Base-by-base conservation (phyloP, 2,797 vertebrate species). In the Gila robusta region DNA sequence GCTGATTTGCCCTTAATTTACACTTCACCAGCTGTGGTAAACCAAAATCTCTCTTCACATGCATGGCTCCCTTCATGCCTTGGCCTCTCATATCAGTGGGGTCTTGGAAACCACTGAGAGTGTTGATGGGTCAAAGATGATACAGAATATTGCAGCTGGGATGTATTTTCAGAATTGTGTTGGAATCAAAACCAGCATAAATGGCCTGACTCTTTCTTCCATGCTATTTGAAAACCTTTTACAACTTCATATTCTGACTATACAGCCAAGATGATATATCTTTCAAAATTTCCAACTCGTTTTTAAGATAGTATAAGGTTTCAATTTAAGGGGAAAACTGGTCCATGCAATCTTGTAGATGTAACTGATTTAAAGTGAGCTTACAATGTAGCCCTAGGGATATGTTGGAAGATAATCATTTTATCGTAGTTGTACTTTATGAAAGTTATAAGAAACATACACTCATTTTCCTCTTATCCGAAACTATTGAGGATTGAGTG, bases 1-100 rank as follows among this genome's bases (percentile, higher is more conserved):
- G 92, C 90, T 94, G 94, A 94, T 95, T 95, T 94, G 91, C 93
- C 80, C 93, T 93, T 94, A 94, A 95, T 94, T 94, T 95, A 93
- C 93, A 93, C 92, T 93, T 91, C 91, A 93, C 81, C 82, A 95
- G 92, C 92, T 56, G 39, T 91, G 93, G 49, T 94, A 91, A 94
- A 94, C 92, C 92, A 93, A 92, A 94, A 94, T 94, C 94, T 92
- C 92, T 92, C 92, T 94, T 94, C 91, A 86, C 91, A 88, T 92
- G 93, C 91, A 90, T 92, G 92, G 92, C 93, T 93, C 92, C 90
- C 86, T 89, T 86, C 90, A 89, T 77, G 26, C 70, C 81, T 77
- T 35, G 44, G 47, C 74, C 44, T 47, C 72, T 47, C 77, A 87
- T 39, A 69, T 90, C 91, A 90, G 77, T 91, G 91, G 93, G 89